These are phyloP conservation scores for Dolomedes plantarius DNA, from an alignment of 2,888 invertebrate genomes.

Conservation along the genomic window DNA sequence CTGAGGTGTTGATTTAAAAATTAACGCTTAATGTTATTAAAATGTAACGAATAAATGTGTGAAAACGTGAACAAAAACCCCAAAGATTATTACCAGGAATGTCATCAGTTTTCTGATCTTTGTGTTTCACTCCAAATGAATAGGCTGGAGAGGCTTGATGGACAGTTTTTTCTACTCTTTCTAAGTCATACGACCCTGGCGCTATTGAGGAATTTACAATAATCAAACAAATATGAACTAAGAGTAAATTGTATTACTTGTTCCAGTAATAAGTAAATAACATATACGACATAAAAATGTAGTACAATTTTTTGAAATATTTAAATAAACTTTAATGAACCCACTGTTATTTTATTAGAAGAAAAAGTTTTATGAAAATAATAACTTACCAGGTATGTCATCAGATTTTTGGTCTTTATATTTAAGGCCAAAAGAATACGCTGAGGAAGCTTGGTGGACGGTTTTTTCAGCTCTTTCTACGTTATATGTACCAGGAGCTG, in stretches of 20 bases:
- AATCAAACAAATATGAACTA: no score
- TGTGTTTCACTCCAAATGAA: conserved; percentile 83
- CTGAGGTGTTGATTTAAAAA: no score
- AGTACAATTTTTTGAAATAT: no score
- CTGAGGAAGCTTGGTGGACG: conserved; percentile 80
- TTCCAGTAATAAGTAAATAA: no score
- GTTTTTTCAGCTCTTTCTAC: conserved; percentile 13
- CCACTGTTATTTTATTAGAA: no score
- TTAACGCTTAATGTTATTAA: no score
- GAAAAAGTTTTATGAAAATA: no score
- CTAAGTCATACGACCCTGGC: conserved; percentile 88
- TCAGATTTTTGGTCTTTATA: conserved; percentile 67
- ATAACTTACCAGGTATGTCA: conserved; percentile 71
- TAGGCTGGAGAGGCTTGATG: conserved; percentile 82
- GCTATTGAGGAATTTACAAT: conserved; percentile 81
- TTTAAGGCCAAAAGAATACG: conserved; percentile 85
- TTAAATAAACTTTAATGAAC: background rate
- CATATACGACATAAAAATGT: no score
- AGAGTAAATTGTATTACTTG: no score
- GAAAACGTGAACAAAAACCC: no score
- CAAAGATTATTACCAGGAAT: conserved; percentile 73
- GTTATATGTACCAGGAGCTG: conserved; percentile 35
- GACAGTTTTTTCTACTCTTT: conserved; percentile 80
- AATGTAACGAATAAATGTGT: no score
- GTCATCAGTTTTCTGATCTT: conserved; percentile 72